Base-by-base conservation (phyloP, 1,140 invertebrate genomes). In the Sitobion miscanthi region DNA sequence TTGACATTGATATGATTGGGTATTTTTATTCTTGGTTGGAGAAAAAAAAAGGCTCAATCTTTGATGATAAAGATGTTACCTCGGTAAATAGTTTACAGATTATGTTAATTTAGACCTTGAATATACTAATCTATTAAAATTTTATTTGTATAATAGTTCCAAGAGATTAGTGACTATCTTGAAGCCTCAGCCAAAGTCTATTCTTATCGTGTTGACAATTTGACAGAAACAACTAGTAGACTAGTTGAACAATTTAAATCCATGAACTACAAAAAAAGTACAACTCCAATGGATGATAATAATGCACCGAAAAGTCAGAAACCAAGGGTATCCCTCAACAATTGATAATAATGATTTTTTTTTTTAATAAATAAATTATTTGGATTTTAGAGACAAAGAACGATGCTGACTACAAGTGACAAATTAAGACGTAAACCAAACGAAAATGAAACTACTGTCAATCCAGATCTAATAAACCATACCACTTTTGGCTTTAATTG, bases 1-100 rank as follows among this genome's bases (percentile, higher is more conserved):
- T 93, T 85, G 91, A 93, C 5, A 54, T 93, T 54, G 49, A 93
- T 93, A 83, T 93, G 47, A 85, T 85, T 35, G 91, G 35, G 30
- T 38, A 30, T 85, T 85, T 93, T 17, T 30, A n/a, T 14, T 23
- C 23, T 0, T 93, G 77, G 77, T n/a, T 93, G 21, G 35, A 85
- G 25, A 92, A 83, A 52, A 83, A 85, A 49, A 92, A 85, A 38
- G 4, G 6, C 35, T 54, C 20, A 38, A 25, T 69, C 30, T 30
- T 69, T 69, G 62, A 83, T 2, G 38, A 14, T 52, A 21, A 38
- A 38, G 47, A 85, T 93, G 23, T 42, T 20, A 20, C 23, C 6
- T n/a, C 35, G 25, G 91, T 92, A 86, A 90, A 62, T 17, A 62
- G 1, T 57, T 54, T 42, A 57, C 1, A 47, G 14, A n/a, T 42